Percentiles rank a stretch among this genome's conserved stretches.
Conservation (phyloP, 1,140 invertebrate genomes). For the Acyrthosiphon pisum region DNA sequence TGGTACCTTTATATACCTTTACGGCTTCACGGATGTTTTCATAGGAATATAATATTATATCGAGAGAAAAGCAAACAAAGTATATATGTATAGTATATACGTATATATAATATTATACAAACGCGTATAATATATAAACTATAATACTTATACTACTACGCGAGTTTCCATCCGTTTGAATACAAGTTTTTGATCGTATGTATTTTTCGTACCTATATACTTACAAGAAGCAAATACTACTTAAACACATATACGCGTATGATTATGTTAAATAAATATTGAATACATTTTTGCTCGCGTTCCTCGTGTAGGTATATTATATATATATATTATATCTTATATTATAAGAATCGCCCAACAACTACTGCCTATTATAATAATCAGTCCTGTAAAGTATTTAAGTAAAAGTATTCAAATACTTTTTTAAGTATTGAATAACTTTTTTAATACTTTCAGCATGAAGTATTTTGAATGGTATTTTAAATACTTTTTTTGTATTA, state of each 20-base stretch:
- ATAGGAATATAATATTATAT: background rate
- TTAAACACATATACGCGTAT: background rate
- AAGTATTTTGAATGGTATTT: too few species aligned
- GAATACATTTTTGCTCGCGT: background rate
- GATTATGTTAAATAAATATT: slow-evolving; percentile 10
- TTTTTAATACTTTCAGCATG: too few species aligned
- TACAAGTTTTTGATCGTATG: background rate
- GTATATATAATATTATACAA: background rate
- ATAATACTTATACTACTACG: background rate
- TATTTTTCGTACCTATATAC: background rate
- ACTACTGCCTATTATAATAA: too few species aligned
- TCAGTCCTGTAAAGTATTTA: too few species aligned
- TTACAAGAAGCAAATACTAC: background rate
- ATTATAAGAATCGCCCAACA: too few species aligned
- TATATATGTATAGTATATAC: background rate
- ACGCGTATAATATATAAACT: background rate
- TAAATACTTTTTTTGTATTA: too few species aligned
- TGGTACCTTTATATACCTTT: background rate
- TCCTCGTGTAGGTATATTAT: too few species aligned
- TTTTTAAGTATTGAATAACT: too few species aligned
- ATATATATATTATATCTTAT: too few species aligned
- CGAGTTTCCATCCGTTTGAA: background rate
- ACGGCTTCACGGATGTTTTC: slow-evolving; percentile 4
- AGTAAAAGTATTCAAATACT: too few species aligned
- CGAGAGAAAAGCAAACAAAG: background rate